Percentiles rank a stretch among this genome's conserved stretches.
Conservation (phyloP, 2,113 vertebrate species). For the Pterocles burchelli region DNA sequence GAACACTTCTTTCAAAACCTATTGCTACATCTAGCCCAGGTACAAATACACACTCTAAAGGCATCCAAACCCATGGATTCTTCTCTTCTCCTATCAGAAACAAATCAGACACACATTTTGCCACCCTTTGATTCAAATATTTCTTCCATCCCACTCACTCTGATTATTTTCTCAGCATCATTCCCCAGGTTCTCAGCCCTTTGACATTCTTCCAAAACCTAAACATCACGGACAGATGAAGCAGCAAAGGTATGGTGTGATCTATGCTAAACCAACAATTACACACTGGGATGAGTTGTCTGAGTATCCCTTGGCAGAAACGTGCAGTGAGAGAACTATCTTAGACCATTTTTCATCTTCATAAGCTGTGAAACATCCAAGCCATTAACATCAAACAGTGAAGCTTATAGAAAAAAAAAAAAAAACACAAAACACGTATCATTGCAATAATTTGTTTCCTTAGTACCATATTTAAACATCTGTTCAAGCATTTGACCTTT, state of each 20-base stretch:
- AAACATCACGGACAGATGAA: background rate
- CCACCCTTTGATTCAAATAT: background rate
- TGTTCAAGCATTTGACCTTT: background rate
- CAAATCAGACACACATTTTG: background rate
- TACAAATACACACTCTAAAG: background rate
- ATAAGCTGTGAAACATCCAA: background rate
- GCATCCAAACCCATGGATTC: background rate
- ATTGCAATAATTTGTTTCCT: background rate
- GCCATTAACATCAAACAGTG: background rate
- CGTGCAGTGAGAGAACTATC: background rate
- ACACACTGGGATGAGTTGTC: background rate
- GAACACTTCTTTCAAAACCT: background rate
- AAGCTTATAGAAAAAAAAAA: background rate
- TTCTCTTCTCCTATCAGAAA: background rate
- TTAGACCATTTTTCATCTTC: background rate
- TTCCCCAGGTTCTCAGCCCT: background rate
- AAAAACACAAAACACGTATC: fast-evolving
- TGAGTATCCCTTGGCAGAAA: background rate
- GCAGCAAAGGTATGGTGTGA: background rate
- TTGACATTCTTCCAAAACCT: background rate
- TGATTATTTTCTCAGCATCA: background rate
- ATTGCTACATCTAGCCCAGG: background rate
- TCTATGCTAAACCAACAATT: background rate
- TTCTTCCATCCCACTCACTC: background rate
- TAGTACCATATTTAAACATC: background rate